phyloP scores from a whole-genome alignment of 2,888 invertebrate species.

The Laspeyria flexula region DNA sequence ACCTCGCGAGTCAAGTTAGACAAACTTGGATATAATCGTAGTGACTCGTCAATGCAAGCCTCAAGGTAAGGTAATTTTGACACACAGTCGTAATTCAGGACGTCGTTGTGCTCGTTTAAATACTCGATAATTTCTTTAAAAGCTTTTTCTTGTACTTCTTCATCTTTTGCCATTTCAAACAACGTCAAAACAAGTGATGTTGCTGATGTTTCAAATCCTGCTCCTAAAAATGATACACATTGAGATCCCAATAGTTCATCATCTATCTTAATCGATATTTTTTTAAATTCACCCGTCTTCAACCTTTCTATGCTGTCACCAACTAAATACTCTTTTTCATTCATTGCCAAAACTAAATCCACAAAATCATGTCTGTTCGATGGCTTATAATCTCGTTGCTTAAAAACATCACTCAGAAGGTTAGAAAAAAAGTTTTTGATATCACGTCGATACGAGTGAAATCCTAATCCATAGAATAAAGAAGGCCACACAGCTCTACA shows the following conservation, averaged over 20 bases:
- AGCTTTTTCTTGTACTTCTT: conserved; percentile 32
- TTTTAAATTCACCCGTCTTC: conserved; percentile 27
- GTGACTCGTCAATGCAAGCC: conserved; percentile 49
- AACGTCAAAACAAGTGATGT: conserved; percentile 43
- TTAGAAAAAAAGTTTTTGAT: conserved; percentile 1
- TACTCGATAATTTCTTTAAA: conserved; percentile 50
- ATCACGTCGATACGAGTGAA: conserved; percentile 7
- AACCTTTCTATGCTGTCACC: conserved; percentile 27
- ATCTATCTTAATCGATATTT: conserved; percentile 47
- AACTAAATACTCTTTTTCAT: conserved; percentile 17
- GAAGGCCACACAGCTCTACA: conserved; percentile 20
- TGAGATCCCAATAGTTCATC: conserved; percentile 76
- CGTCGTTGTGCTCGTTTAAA: conserved; percentile 27
- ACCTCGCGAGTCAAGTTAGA: conserved; percentile 45
- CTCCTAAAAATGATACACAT: conserved; percentile 71
- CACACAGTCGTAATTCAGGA: conserved; percentile 46
- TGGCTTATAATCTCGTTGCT: conserved; percentile 8
- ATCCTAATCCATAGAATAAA: conserved; percentile 23
- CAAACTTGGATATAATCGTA: conserved; percentile 50
- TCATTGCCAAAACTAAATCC: conserved; percentile 29
- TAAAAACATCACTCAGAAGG: conserved; percentile 3
- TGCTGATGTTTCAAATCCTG: conserved; percentile 55
- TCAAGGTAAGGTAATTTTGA: conserved; percentile 48
- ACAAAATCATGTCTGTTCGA: conserved; percentile 35
- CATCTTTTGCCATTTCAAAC: conserved; percentile 50